Evolutionary conservation across 2,888 invertebrate species (phyloP).

Genomic region (Gastrophysa polygoni): DNA sequence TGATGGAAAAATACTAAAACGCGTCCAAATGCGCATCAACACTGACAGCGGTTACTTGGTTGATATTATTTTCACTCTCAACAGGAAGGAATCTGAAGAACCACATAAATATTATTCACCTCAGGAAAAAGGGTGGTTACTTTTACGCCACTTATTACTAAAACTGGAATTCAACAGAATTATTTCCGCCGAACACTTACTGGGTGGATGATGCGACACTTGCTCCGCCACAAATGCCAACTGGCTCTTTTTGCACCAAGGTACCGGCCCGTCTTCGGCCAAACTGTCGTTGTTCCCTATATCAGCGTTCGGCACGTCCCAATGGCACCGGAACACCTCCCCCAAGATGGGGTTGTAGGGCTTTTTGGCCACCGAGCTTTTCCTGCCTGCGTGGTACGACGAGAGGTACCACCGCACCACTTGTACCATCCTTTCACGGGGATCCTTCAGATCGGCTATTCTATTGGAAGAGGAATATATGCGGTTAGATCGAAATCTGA

Average conservation of each 20-base stretch:
- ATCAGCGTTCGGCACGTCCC: slow-evolving; percentile 67
- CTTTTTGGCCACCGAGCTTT: slow-evolving; percentile 96
- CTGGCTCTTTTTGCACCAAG: slow-evolving; percentile 88
- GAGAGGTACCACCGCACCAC: slow-evolving; percentile 97
- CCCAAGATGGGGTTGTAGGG: slow-evolving; percentile 99
- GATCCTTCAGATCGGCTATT: slow-evolving; percentile 86
- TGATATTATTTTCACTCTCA: too few species aligned
- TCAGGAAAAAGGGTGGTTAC: too few species aligned
- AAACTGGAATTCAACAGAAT: background rate
- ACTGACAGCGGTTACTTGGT: too few species aligned
- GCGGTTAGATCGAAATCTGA: too few species aligned
- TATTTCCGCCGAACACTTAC: slow-evolving; percentile 60
- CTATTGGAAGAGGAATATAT: slow-evolving; percentile 58
- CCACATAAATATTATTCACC: too few species aligned
- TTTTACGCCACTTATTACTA: too few species aligned
- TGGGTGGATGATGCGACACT: slow-evolving; percentile 98
- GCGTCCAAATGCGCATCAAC: too few species aligned
- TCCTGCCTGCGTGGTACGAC: slow-evolving; percentile 98
- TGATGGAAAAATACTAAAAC: too few species aligned
- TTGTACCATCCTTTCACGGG: slow-evolving; percentile 91
- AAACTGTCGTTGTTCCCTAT: slow-evolving; percentile 57
- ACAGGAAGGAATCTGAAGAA: too few species aligned
- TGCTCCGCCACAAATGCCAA: slow-evolving; percentile 96
- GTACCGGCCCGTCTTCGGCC: slow-evolving; percentile 84
- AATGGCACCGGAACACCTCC: slow-evolving; percentile 91